Base-by-base conservation (phyloP, 2,888 invertebrate genomes). In the Nomada hirtipes region DNA sequence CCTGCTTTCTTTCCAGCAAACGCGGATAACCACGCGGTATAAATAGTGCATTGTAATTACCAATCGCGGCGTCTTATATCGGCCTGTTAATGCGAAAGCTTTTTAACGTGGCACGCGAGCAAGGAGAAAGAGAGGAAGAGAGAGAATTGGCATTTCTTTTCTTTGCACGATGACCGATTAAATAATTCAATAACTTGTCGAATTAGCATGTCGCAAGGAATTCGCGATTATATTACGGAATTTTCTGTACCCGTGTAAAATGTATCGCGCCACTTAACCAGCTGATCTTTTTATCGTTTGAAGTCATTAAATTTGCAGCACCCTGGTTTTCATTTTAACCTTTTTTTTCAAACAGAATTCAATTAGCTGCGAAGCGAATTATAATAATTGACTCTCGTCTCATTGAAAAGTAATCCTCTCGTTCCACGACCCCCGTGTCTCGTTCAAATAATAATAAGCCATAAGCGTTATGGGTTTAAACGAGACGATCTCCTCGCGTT, bases 1-100 rank as follows among this genome's bases (percentile, higher is more conserved):
- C 29, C 76, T 64, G 36, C 44, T 47, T 70, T 63, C 47, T 73
- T 65, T 50, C 10, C 36, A 36, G 60, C 20, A 23, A 13, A 42
- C n/a, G 29, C 36, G 70, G 52, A 55, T 69, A 53, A 69, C 47
- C 42, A 23, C 2, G 13, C 42, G 53, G 26, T 70, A 63, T 76
- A 63, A 76, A 70, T 70, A 63, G 76, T 73, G 57, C 67, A 47
- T 57, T 57, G 67, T 73, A 57, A 64, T 64, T 72, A 26, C 47
- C 15, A 55, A 73, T 53, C 55, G 26, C n/a, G 18, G 36, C 23
- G 47, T 42, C 42, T 23, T 60, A 10, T 11, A 50, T 60, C 70
- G 29, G 36, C 11, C 42, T 15, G 67, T 53, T 23, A 42, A 68
- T 60, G 47, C 13, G 15, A 52, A 18, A 23, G 23, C 29, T 52